Conservation (phyloP, 1,140 invertebrate species). For the Anoplolepis gracilipes region DNA sequence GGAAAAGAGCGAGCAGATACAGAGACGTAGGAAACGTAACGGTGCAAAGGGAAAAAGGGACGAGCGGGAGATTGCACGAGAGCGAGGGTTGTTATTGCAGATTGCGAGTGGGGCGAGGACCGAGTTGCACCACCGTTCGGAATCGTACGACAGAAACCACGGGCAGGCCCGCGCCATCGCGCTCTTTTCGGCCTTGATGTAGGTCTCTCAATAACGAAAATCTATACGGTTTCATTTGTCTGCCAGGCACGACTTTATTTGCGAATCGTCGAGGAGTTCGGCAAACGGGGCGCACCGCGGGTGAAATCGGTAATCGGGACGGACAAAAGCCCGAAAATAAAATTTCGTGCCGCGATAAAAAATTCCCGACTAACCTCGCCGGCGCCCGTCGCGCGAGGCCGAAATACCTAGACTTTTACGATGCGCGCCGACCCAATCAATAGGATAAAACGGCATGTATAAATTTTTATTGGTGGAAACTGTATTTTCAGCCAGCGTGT, state of each 20-base stretch:
- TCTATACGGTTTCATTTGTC: constrained; percentile 82
- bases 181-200: constrained; percentile 67
- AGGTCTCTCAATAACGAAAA: constrained; percentile 82
- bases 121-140: constrained; percentile 77
- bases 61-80: constrained; percentile 62
- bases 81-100: constrained; percentile 82
- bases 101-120: constrained; percentile 78
- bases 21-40: constrained; percentile 34
- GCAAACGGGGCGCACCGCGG: constrained; percentile 40
- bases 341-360: constrained; percentile 55
- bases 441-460: constrained; percentile 50
- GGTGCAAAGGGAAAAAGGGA: constrained; percentile 9
- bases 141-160: constrained; percentile 68
- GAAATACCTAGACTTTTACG: constrained; percentile 44
- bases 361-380: constrained; percentile 34
- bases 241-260: constrained; percentile 80
- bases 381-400: background rate
- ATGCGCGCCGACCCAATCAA: constrained; percentile 52
- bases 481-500: background rate
- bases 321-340: constrained; percentile 49
- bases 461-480: constrained; percentile 56
- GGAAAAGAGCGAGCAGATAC: constrained; percentile 43
- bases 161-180: constrained; percentile 44
- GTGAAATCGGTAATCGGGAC: constrained; percentile 46
- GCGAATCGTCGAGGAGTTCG: constrained; percentile 76